Evolutionary conservation across 1,140 invertebrate species (phyloP).

Genomic region (Solen grandis): DNA sequence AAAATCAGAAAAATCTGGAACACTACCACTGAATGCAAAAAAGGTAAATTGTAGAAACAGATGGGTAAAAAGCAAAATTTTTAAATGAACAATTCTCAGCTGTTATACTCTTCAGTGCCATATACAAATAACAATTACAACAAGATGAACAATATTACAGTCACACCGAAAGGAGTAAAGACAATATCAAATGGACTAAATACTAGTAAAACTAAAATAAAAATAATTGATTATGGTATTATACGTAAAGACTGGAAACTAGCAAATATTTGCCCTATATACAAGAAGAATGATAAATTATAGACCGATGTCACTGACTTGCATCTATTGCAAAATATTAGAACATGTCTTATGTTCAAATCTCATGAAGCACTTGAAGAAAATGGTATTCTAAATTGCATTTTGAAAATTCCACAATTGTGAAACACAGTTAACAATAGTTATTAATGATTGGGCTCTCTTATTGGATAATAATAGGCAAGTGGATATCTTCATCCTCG

Average conservation of each 20-base stretch:
- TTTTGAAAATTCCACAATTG: no score
- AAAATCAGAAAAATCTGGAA: conserved; percentile 27
- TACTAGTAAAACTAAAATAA: conserved; percentile 12
- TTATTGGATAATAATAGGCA: conserved; percentile 22
- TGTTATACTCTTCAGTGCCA: conserved; percentile 9
- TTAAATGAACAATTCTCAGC: conserved; percentile 38
- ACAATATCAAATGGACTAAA: conserved; percentile 25
- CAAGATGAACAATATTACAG: no score
- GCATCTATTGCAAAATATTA: conserved; percentile 26
- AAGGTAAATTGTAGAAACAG: conserved; percentile 13
- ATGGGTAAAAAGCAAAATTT: conserved; percentile 20
- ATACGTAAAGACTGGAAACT: conserved; percentile 42
- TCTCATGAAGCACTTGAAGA: conserved; percentile 3
- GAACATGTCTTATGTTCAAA: conserved; percentile 30
- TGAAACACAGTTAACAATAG: no score
- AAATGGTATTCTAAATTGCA: conserved; percentile 8
- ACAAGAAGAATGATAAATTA: conserved; percentile 52
- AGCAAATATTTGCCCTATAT: conserved; percentile 32
- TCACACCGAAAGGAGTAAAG: conserved; percentile 1
- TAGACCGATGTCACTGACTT: conserved; percentile 42
- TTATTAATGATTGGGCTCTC: no score
- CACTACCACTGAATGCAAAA: conserved; percentile 34
- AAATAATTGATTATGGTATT: conserved; percentile 13
- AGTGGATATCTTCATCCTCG: conserved; percentile 21
- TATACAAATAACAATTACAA: no score